These are phyloP conservation scores for Melolontha melolontha DNA, from an alignment of 2,888 invertebrate species.

Conservation along the genomic window DNA sequence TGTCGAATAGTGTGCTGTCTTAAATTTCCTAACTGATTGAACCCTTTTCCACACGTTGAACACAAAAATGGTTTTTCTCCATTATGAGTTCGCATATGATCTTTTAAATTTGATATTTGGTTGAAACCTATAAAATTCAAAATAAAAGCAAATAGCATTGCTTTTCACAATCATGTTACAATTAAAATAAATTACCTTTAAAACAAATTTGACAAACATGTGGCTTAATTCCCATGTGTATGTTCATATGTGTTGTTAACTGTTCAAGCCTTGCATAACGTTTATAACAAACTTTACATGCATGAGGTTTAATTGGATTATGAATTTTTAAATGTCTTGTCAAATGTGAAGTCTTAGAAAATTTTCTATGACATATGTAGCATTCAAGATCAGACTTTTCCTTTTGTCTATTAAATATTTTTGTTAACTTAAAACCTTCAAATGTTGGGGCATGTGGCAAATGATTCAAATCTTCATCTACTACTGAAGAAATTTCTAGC, in stretches of 20 bases:
- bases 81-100: constrained; percentile 66
- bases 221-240: constrained; percentile 70
- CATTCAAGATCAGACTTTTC: constrained; percentile 63
- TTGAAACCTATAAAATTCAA: constrained; percentile 62
- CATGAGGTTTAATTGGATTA: constrained; percentile 66
- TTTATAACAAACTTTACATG: constrained; percentile 71
- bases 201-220: constrained; percentile 71
- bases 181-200: constrained; percentile 61
- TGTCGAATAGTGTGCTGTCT: constrained; percentile 64
- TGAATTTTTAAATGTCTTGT: constrained; percentile 69
- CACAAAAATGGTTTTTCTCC: constrained; percentile 66
- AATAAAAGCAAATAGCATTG: too few species aligned
- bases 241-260: constrained; percentile 70
- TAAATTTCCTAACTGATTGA: constrained; percentile 66
- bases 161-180: background rate
- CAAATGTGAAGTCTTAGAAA: constrained; percentile 68
- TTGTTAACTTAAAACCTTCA: constrained; percentile 24
- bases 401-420: constrained; percentile 50
- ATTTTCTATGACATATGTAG: constrained; percentile 68
- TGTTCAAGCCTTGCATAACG: constrained; percentile 71
- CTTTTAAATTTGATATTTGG: constrained; percentile 65
- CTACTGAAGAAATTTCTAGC: constrained; percentile 36
- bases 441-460: constrained; percentile 34
- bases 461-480: constrained; percentile 27
- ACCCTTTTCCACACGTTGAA: constrained; percentile 65